Percentiles rank a stretch among this genome's conserved stretches.
These are phyloP conservation scores for Parambassis ranga DNA, from an alignment of 2,797 vertebrate genomes.

Conservation along the genomic window DNA sequence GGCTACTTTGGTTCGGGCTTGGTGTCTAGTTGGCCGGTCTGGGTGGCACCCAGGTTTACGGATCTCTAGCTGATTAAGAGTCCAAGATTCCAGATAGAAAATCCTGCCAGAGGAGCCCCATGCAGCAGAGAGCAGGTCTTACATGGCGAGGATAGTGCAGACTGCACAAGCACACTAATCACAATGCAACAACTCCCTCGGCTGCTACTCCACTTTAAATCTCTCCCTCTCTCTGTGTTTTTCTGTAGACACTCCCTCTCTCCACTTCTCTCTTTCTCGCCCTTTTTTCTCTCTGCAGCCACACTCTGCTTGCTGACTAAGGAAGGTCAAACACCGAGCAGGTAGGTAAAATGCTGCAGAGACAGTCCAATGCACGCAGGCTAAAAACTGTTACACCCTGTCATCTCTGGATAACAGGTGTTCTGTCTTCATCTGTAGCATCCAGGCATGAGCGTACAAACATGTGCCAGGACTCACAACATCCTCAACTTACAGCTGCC, in stretches of 20 bases:
- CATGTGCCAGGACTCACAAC: not conserved
- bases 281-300: slow-evolving; percentile 63
- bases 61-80: not conserved
- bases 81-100: slow-evolving; percentile 16
- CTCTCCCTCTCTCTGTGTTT: slow-evolving; percentile 17
- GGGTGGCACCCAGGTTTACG: slow-evolving; percentile 6
- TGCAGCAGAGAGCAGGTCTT: slow-evolving; percentile 22
- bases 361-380: slow-evolving; percentile 12
- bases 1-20: slow-evolving; percentile 6
- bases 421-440: slow-evolving; percentile 22
- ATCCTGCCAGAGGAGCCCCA: slow-evolving; percentile 5
- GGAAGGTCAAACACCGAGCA: slow-evolving; percentile 75
- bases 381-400: slow-evolving; percentile 32
- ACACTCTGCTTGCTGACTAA: slow-evolving; percentile 69
- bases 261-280: slow-evolving; percentile 38
- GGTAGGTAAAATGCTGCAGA: slow-evolving; percentile 63
- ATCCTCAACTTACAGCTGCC: slow-evolving; percentile 17
- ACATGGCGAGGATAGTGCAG: slow-evolving; percentile 18
- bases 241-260: slow-evolving; percentile 53
- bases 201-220: slow-evolving; percentile 63
- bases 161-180: slow-evolving; percentile 41
- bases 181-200: slow-evolving; percentile 60
- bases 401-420: slow-evolving; percentile 57
- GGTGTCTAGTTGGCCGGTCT: slow-evolving; percentile 1
- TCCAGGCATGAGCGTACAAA: not conserved